Base-by-base conservation (phyloP, 2,113 vertebrate genomes). In the Gymnarchus niloticus region DNA sequence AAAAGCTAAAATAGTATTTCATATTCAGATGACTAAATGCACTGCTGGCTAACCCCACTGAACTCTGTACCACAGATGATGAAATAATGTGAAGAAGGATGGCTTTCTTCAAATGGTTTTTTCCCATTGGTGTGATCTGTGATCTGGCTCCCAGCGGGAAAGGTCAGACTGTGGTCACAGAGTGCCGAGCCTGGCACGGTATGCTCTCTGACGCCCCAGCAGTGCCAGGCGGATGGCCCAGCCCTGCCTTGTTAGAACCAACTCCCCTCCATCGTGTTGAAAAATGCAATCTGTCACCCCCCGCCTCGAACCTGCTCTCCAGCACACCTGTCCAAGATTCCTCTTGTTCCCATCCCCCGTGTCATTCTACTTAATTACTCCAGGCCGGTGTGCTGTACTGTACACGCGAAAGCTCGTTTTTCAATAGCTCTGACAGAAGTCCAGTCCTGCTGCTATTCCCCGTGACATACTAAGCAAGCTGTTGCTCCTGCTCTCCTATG, bases 301-400 rank as follows among this genome's bases (percentile, higher is more conserved):
- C 77, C 49, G 46, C 44, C 46, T 48, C 8, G 21, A 25, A 19
- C 48, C 21, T 56, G 4, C 37, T 0, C 52, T 14, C 81, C 80
- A 48, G 52, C 21, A 5, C 54, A 59, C 33, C 78, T 28, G 10
- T 23, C 44, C 78, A 12, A 25, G 46, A 52, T 6, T 23, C 25
- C 54, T 8, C 6, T 56, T 21, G 7, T 12, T 19, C 21, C 81
- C 2, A 23, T 84, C 21, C 83, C 56, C 19, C 3, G 56, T 28
- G 41, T 65, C 46, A 12, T 48, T 48, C n/a, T 41, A 19, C 80
- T 83, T 69, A 81, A 87, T 87, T 83, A 88, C 33, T 56, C 37
- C 54, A 37, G 86, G 19, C 33, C 17, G 25, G 17, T 80, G 59
- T n/a, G 49, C 41, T 69, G 44, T 61, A 4, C 44, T 14, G 21